Evolutionary conservation across 1,140 invertebrate genomes (phyloP).

Genomic region (Parapsyche elsis): DNA sequence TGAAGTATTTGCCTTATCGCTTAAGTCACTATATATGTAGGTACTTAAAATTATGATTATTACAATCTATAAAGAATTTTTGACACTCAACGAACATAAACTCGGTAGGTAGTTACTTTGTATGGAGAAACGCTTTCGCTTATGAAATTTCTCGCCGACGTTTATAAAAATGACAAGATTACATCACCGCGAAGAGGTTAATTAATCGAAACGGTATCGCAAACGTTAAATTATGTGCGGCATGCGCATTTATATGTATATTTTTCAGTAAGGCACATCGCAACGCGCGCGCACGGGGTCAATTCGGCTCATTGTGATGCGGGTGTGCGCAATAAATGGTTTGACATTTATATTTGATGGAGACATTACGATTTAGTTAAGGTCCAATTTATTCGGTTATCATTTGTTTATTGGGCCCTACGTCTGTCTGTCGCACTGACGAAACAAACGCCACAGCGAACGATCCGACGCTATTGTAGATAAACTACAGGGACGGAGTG

Average conservation of each 20-base stretch:
- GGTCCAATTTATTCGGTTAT: constrained; percentile 51
- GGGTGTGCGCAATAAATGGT: constrained; percentile 45
- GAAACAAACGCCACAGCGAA: constrained; percentile 7
- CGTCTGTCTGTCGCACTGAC: constrained; percentile 9
- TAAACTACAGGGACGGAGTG: no score
- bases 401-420: constrained; percentile 49
- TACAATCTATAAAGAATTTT: no score
- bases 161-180: no score
- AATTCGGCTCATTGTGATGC: constrained; percentile 42
- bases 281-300: constrained; percentile 2
- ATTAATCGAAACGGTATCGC: no score
- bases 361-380: constrained; percentile 55
- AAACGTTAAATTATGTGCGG: background rate
- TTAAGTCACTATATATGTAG: no score
- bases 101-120: no score
- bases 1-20: no score
- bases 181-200: no score
- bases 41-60: no score
- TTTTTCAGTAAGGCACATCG: background rate
- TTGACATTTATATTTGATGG: constrained; percentile 53
- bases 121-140: no score
- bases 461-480: background rate
- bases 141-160: no score
- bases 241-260: constrained; percentile 9
- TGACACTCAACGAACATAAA: no score